These are phyloP conservation scores for Stylophora pistillata DNA, from an alignment of 64 coral and sea anemone genomes.

Conservation along the genomic window DNA sequence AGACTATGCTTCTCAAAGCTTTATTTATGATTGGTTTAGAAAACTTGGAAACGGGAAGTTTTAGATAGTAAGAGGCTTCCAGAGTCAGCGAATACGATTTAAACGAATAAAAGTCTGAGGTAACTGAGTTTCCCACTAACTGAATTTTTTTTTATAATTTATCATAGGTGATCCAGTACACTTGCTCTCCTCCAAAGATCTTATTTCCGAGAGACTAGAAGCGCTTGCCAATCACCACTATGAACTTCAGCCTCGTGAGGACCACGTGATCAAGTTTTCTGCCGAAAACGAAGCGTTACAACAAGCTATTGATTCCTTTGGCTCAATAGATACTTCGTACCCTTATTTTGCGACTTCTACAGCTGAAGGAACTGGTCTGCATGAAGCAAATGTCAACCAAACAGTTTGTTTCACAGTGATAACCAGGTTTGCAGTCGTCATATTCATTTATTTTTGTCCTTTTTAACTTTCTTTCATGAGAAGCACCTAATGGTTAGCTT, in stretches of 20 bases:
- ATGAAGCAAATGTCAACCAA: conserved; percentile 18
- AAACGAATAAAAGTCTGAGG: no score
- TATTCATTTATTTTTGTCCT: no score
- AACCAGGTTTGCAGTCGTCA: conserved; percentile 35
- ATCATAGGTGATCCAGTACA: conserved; percentile 58
- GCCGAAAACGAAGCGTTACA: conserved; percentile 39
- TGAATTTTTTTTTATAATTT: not conserved
- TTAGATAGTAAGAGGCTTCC: no score
- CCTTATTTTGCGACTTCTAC: conserved; percentile 44
- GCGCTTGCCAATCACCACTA: conserved; percentile 36
- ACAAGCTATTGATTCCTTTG: conserved; percentile 39
- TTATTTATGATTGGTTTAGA: no score
- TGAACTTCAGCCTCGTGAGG: conserved; percentile 72
- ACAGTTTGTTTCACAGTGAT: conserved; percentile 54
- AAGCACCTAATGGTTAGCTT: no score
- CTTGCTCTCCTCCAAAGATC: conserved; percentile 65
- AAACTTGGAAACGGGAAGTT: no score
- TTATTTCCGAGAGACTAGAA: conserved; percentile 41
- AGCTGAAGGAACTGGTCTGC: conserved; percentile 62
- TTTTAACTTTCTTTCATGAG: no score
- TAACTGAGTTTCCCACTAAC: not conserved
- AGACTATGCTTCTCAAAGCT: no score
- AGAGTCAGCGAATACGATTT: no score
- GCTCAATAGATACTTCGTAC: conserved; percentile 48
- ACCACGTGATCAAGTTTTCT: conserved; percentile 50